phyloP scores from a whole-genome alignment of 2,797 vertebrate genomes.

The Gambelia wislizenii region DNA sequence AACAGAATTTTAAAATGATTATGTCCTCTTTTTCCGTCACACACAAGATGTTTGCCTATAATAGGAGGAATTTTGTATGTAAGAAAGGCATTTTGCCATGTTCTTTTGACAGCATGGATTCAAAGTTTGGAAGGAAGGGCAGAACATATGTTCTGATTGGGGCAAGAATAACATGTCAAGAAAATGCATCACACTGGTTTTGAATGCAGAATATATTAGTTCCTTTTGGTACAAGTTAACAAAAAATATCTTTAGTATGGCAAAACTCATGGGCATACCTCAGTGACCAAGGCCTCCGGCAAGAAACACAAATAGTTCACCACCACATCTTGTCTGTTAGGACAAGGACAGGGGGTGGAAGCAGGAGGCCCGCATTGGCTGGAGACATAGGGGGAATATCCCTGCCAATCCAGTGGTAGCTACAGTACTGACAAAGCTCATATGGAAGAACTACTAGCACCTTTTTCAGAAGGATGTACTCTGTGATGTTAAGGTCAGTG shows the following conservation, averaged over 20 bases:
- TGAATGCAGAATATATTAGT: not conserved
- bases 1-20: not conserved
- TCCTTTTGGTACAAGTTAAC: not conserved
- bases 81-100: not conserved
- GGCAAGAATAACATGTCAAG: not conserved
- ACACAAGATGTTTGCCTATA: not conserved
- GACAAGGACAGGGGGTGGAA: too few species aligned
- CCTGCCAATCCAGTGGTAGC: too few species aligned
- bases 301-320: too few species aligned
- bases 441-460: not conserved
- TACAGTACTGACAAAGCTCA: not conserved
- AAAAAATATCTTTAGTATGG: constrained; percentile 1
- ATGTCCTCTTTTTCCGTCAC: not conserved
- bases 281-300: too few species aligned
- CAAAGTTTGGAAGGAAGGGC: not conserved
- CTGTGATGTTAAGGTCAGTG: too few species aligned
- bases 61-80: not conserved
- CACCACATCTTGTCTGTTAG: too few species aligned
- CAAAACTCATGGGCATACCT: not conserved
- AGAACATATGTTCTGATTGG: not conserved
- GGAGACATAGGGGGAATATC: too few species aligned
- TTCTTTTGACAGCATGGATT: not conserved
- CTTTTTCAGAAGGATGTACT: not conserved
- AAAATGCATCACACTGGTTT: constrained; percentile 16
- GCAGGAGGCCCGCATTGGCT: too few species aligned